Base-by-base conservation (phyloP, 2,888 invertebrate genomes). In the Oegoconia quadripuncta region DNA sequence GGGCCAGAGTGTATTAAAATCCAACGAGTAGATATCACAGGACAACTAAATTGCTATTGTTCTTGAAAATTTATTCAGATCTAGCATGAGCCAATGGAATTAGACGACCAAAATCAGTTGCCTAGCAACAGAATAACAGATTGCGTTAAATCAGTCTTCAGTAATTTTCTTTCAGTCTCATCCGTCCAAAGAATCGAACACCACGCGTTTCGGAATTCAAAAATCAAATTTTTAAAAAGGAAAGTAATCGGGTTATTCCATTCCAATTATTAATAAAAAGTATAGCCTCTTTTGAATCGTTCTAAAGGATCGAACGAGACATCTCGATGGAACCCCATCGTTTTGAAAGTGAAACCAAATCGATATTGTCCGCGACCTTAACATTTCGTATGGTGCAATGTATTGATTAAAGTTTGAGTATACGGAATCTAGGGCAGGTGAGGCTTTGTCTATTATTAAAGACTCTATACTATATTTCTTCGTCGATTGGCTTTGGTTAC, bases 121-220 rank as follows among this genome's bases (percentile, higher is more conserved):
- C 80, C 39, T 51, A 55, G 81, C 61, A 73, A 81, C 79, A 16
- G 33, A 69, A 81, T 76, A 81, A 81, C 80, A 78, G 58, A 57
- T 72, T 62, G 53, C 44, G 45, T 48, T 53, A 59, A 38, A 42
- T 27, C 12, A n/a, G 35, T 18, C 18, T 15, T 38, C 23, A 38
- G 43, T 48, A 42, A 33, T 39, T 41, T 34, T 40, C 48, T 53
- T 54, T 53, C 62, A 73, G 64, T 68, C 41, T 34, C 42, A 50
- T 50, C 43, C 39, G 16, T 48, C 39, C 38, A 40, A 36, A 55
- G 39, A 51, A 41, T 42, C 37, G 43, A 55, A 44, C 44, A 44
- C 40, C 59, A 71, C 73, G 74, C 59, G 60, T 72, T 64, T 53
- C 15, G 46, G 49, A 52, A 46, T 42, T 39, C 38, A 34, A 44